Conservation (phyloP, 2,797 vertebrate species). For the Setipinna tenuifilis region DNA sequence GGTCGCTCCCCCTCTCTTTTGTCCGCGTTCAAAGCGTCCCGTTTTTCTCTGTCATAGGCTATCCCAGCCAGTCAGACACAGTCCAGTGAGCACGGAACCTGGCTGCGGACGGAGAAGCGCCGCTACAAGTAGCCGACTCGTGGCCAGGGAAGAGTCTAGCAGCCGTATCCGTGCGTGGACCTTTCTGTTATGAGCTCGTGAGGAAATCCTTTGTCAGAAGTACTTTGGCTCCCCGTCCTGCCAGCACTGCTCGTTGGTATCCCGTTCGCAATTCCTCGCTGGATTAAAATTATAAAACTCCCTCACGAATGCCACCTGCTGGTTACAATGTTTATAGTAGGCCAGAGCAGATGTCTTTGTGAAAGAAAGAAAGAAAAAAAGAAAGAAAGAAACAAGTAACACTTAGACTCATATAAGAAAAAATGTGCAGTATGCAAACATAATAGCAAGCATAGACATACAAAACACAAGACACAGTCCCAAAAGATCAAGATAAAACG, state of each 20-base stretch:
- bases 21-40: slow-evolving; percentile 10
- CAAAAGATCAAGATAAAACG: no score
- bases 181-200: background rate
- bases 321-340: background rate
- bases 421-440: no score
- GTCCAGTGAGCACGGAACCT: background rate
- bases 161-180: background rate
- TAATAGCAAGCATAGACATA: no score
- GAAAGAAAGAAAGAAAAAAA: no score
- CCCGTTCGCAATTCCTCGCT: slow-evolving; percentile 20
- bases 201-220: slow-evolving; percentile 23
- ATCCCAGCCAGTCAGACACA: background rate
- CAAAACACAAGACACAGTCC: no score
- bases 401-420: no score
- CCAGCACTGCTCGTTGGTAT: background rate
- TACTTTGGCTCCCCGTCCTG: slow-evolving; percentile 9
- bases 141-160: background rate
- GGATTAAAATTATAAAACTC: background rate
- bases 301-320: background rate
- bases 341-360: no score
- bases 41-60: slow-evolving; percentile 24
- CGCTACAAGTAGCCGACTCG: slow-evolving; percentile 12
- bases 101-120: background rate
- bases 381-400: no score
- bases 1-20: slow-evolving; percentile 1